Conservation (phyloP, 2,113 vertebrate genomes). For the Chroicocephalus ridibundus region DNA sequence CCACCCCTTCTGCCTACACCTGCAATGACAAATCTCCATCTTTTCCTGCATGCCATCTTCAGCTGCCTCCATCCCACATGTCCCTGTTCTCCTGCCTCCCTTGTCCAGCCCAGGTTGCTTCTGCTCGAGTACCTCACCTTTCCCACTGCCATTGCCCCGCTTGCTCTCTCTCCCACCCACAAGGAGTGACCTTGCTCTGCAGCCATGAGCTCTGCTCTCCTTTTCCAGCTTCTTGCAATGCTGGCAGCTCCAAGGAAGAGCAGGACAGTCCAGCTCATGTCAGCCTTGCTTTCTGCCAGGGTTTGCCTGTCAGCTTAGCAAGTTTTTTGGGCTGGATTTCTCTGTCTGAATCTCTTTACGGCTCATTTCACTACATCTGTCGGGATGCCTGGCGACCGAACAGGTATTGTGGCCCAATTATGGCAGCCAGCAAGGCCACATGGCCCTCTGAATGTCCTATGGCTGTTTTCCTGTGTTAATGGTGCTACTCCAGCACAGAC, state of each 20-base stretch:
- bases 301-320: neutral
- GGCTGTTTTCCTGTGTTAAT: neutral
- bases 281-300: neutral
- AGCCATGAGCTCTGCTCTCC: neutral
- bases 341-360: neutral
- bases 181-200: neutral
- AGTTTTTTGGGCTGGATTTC: neutral
- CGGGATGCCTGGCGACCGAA: neutral
- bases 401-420: neutral
- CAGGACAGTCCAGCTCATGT: neutral
- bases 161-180: neutral
- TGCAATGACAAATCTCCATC: neutral
- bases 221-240: neutral
- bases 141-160: neutral
- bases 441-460: neutral
- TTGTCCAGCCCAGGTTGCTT: neutral
- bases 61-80: neutral
- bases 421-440: neutral
- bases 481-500: neutral
- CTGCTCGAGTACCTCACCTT: neutral
- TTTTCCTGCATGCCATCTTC: neutral
- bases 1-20: neutral
- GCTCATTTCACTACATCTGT: neutral
- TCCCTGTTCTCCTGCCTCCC: neutral
- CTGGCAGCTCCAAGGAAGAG: neutral